Conservation (phyloP, 2,888 invertebrate genomes). For the Dryobota labecula region DNA sequence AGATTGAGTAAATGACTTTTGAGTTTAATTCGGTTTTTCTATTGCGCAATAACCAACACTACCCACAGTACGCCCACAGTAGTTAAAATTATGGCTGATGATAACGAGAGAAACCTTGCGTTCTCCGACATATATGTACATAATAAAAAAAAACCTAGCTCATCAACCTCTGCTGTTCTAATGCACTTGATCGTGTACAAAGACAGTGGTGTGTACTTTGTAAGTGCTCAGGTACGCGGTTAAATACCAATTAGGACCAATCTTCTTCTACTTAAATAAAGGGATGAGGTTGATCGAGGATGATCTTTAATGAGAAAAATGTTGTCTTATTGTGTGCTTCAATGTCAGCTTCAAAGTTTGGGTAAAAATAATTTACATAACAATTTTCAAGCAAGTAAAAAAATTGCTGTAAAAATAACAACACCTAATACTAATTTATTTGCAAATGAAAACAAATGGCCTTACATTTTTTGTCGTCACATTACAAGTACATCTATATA, state of each 20-base stretch:
- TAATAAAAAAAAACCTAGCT: too few relatives aligned
- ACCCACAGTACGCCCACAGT: too few relatives aligned
- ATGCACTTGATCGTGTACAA: not conserved
- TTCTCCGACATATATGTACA: too few relatives aligned
- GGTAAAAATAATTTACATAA: not conserved
- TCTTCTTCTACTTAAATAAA: too few relatives aligned
- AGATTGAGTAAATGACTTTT: too few relatives aligned
- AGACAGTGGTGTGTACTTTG: not conserved
- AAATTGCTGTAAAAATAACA: slow-evolving; percentile 29
- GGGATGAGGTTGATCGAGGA: too few relatives aligned
- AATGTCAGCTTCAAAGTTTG: slow-evolving; percentile 5
- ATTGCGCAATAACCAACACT: too few relatives aligned
- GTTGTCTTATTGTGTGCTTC: not conserved
- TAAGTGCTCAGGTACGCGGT: not conserved
- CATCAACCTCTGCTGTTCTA: too few relatives aligned
- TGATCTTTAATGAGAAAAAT: slow-evolving; percentile 4
- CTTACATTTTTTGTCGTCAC: not conserved
- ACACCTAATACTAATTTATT: slow-evolving; percentile 1
- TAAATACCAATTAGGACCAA: slow-evolving; percentile 12
- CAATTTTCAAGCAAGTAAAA: slow-evolving; percentile 29
- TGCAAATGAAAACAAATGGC: not conserved
- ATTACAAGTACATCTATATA: too few relatives aligned
- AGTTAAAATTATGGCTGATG: too few relatives aligned
- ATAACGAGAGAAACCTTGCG: too few relatives aligned
- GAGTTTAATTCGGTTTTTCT: too few relatives aligned